A percentile compares a stretch with the other conserved stretches of the same genome.
Conservation (phyloP, 2,113 vertebrate genomes). For the Hoplias malabaricus region DNA sequence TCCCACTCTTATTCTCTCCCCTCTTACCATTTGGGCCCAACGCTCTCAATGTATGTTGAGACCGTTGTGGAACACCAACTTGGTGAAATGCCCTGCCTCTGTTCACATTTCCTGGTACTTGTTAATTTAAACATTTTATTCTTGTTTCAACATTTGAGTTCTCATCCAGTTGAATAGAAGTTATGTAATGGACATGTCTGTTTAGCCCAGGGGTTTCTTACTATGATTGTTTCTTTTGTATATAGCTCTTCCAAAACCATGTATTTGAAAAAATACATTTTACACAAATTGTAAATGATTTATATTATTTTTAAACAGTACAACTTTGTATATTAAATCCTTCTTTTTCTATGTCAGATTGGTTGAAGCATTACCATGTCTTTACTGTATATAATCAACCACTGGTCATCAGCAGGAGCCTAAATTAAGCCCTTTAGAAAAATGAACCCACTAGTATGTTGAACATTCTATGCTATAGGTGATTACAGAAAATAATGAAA, state of each 20-base stretch:
- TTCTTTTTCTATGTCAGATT: constrained; percentile 84
- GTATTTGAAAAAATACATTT: constrained; percentile 89
- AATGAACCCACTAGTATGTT: constrained; percentile 71
- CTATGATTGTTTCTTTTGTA: constrained; percentile 78
- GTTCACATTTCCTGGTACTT: constrained; percentile 56
- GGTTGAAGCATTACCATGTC: constrained; percentile 79
- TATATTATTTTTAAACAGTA: constrained; percentile 93
- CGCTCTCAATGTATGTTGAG: constrained; percentile 5
- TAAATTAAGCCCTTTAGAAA: constrained; percentile 72
- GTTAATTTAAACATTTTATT: constrained; percentile 54
- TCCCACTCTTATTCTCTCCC: constrained; percentile 2
- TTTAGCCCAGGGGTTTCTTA: constrained; percentile 76
- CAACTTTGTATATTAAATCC: constrained; percentile 89
- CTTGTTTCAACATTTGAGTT: constrained; percentile 40
- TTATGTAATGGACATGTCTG: constrained; percentile 62
- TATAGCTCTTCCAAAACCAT: constrained; percentile 85
- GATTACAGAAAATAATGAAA: constrained; percentile 71
- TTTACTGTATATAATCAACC: constrained; percentile 77
- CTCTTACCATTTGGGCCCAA: constrained; percentile 47
- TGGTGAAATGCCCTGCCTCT: constrained; percentile 43
- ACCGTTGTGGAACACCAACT: constrained; percentile 39
- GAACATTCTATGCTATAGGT: constrained; percentile 68
- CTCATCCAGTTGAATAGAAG: constrained; percentile 54
- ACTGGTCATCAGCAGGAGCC: constrained; percentile 73
- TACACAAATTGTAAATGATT: constrained; percentile 94